Base-by-base conservation (phyloP, 37 sponge, comb jelly and placozoan species). In the Beroe ovata region DNA sequence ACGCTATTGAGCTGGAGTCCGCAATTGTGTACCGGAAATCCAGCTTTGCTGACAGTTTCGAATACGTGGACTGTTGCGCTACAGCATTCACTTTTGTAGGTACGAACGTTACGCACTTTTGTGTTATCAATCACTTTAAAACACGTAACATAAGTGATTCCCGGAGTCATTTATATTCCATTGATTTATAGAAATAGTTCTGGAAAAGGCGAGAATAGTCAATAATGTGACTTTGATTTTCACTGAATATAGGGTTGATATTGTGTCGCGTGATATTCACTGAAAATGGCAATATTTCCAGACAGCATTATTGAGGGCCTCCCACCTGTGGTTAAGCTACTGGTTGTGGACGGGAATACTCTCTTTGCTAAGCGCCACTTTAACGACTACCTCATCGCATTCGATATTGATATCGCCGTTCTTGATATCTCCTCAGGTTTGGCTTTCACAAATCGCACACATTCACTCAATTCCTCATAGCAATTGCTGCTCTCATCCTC, bases 41-140 rank as follows among this genome's bases (percentile, higher is more conserved):
- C 21, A 77, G 84, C 54, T 39, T 77, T 26, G n/a, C 38, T 77
- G 47, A 77, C 38, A 8, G 11, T 3, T 77, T 77, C 84, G 4
- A 6, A 1, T 77, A 77, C 28, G 84, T 77, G n/a, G 42, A 42
- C 54, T 77, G 84, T 19, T 77, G 84, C 28, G 84, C 84, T 0
- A 77, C 84, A 2, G 84, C 84, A 6, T 77, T 77, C 54, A 77
- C 84, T n/a, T 77, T 77, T 77, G 84, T 77, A 40, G 84, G 84
- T 77, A 29, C 6, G 84, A 42, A 22, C 47, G 20, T 30, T 33
- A 36, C 8, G n/a, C n/a, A n/a, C n/a, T n/a, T n/a, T n/a, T n/a
- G n/a, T n/a, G n/a, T n/a, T n/a, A n/a, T n/a, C n/a, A n/a, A n/a
- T n/a, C n/a, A n/a, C n/a, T n/a, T n/a, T n/a, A n/a, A n/a, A n/a